These are phyloP conservation scores for Spongia lamella DNA, from an alignment of 37 sponge, comb jelly and placozoan genomes.

Conservation along the genomic window DNA sequence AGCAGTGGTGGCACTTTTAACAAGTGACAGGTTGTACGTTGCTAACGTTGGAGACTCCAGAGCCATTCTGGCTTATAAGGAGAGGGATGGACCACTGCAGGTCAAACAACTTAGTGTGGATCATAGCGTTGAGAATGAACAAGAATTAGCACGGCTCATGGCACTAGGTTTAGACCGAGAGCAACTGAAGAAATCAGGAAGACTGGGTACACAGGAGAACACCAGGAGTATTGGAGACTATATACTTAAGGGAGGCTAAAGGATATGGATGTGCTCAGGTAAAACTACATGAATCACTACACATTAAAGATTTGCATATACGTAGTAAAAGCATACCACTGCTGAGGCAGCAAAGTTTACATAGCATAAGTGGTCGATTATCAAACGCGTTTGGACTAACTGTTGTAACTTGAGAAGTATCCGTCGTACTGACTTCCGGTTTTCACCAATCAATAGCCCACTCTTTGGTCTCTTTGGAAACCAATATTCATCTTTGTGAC, in stretches of 20 bases:
- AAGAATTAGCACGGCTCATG: constrained; percentile 73
- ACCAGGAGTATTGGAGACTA: constrained; percentile 95
- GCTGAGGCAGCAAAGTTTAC: too few species aligned
- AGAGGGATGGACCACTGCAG: constrained; percentile 10
- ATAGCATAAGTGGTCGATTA: too few species aligned
- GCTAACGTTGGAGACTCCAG: constrained; percentile 94
- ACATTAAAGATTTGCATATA: too few species aligned
- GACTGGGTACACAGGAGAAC: constrained; percentile 89
- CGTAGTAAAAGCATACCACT: too few species aligned
- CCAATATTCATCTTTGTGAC: too few species aligned
- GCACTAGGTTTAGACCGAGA: constrained; percentile 64
- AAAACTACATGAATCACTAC: neutral
- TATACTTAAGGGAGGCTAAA: constrained; percentile 87
- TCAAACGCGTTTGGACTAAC: too few species aligned
- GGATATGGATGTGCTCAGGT: constrained; percentile 87
- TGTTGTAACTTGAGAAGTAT: too few species aligned
- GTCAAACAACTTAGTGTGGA: constrained; percentile 75
- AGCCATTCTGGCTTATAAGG: constrained; percentile 52
- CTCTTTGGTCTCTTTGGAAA: too few species aligned
- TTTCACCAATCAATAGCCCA: too few species aligned
- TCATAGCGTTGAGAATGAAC: constrained; percentile 78
- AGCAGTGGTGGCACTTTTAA: constrained; percentile 71
- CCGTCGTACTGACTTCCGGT: too few species aligned
- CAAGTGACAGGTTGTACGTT: constrained; percentile 64
- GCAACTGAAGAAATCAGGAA: constrained; percentile 48